Evolutionary conservation across 2,113 vertebrate species (phyloP), one percentile per base, ranked within the genome.

Genomic region (Tauraco erythrolophus): DNA sequence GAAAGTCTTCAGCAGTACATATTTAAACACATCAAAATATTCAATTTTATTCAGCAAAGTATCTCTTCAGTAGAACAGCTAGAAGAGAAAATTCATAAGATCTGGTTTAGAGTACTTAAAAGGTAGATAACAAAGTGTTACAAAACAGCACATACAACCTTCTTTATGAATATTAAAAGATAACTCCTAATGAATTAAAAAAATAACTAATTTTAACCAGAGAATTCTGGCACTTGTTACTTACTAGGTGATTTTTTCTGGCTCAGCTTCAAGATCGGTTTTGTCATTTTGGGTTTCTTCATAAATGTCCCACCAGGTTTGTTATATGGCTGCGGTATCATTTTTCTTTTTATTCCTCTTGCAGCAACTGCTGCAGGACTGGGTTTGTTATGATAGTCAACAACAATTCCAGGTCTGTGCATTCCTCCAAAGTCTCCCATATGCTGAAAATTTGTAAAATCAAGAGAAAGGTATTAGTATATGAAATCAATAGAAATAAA

Each of bases 291-390:
- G 96, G 98, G 98, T 91, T 99, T 99, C 98, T 99, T 99, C 92
- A 98, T 97, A 97, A 98, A 98, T 25, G 98, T 98, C 95, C 98
- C 98, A 88, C 98, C 97, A 23, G 98, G 97, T 88, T 98, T 98
- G 94, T 97, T 98, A 97, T 98, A 98, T 8, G 98, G 98, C 84
- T 98, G 98, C 57, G 95, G 97, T 64, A 98, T 97, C 98, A 99
- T 98, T 98, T 99, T 99, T 97, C 98, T 98, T 97, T 99, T 99
- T 96, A 98, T 98, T 96, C 99, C 99, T 98, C 98, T 98, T 96
- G 98, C 97, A 96, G 97, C 97, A 97, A 98, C 97, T 95, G 98
- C 98, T 98, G 98, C 98, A 97, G 92, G 96, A 95, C 98, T 98
- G 80, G 98, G 96, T 97, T 98, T 98, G 96, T 98, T 98, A 94